Base-by-base conservation (phyloP, 2,113 vertebrate genomes). In the Psittacula cyanocephala region DNA sequence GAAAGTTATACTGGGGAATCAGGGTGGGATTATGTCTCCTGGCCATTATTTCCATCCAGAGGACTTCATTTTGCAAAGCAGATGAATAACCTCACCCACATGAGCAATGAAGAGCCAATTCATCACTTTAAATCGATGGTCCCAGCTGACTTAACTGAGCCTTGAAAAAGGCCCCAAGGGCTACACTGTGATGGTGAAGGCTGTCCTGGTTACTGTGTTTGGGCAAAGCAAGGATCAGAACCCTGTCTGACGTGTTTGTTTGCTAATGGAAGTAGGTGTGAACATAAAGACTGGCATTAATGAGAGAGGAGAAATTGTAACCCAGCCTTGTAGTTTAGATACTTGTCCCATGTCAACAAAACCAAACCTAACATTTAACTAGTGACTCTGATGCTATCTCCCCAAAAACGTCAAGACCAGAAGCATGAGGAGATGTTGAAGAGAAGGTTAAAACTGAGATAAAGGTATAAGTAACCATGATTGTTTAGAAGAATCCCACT, bases 1-100 rank as follows among this genome's bases (percentile, higher is more conserved):
- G 74, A 91, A 96, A 94, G 92, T 82, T 90, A 74, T 77, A 92
- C 76, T 86, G 52, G 29, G 37, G 55, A 80, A 79, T 95, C 72
- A 92, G 84, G 92, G 96, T 77, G 72, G 70, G 84, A 91, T 95
- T 93, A 69, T 86, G 71, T 91, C 86, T 96, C 72, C 86, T 93
- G 68, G 70, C 25, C 85, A 90, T 78, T 82, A 44, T 55, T 75
- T 93, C 43, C 55, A 91, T 47, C 33, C 57, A 74, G 63, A 50
- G 81, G 59, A 87, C 59, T 83, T 67, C 27, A 47, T 81, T 90
- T 94, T 86, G 60, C 77, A 88, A 86, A 86, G 77, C 60, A 83
- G 78, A 79, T 89, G 35, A 87, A 91, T 81, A 82, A 87, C 44
- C 47, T 75, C 62, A 46, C 39, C 53, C 71, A 57, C 27, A 46